Percentiles rank a stretch among this genome's conserved stretches.
Conservation (phyloP, 2,113 vertebrate genomes). For the Leptosomus discolor region DNA sequence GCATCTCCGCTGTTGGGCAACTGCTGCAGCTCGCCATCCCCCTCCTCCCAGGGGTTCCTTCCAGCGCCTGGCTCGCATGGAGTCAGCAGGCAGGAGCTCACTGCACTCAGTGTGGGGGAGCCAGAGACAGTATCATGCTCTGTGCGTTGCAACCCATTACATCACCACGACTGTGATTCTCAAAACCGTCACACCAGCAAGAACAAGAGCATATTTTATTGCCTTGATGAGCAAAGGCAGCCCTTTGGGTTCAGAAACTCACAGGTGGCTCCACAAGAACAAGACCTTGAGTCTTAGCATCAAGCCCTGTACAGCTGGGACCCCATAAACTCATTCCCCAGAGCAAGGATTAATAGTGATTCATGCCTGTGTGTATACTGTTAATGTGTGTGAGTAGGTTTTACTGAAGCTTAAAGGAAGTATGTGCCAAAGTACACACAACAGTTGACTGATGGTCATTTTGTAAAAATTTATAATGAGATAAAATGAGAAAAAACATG, state of each 20-base stretch:
- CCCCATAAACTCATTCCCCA: not conserved
- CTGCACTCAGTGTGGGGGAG: accelerated
- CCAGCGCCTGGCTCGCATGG: accelerated
- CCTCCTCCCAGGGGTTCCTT: not conserved
- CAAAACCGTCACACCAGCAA: not conserved
- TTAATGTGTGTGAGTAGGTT: not conserved
- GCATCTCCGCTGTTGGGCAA: accelerated
- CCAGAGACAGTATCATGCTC: accelerated
- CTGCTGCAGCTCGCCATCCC: accelerated
- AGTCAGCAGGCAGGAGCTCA: not conserved
- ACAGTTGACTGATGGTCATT: not conserved
- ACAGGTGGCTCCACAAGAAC: not conserved
- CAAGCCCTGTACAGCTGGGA: not conserved
- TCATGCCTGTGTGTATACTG: not conserved
- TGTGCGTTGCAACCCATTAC: not conserved
- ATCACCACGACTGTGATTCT: accelerated
- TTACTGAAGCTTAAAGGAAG: not conserved
- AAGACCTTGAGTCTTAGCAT: not conserved
- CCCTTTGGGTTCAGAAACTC: not conserved
- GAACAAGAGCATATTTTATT: not conserved
- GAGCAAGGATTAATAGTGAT: not conserved
- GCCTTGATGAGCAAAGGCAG: constrained; percentile 1
- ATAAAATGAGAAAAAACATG: constrained; percentile 39
- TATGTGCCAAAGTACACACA: not conserved
- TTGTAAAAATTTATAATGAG: constrained; percentile 23